Base-by-base conservation (phyloP, 2,888 invertebrate species). In the Tinea trinotella region DNA sequence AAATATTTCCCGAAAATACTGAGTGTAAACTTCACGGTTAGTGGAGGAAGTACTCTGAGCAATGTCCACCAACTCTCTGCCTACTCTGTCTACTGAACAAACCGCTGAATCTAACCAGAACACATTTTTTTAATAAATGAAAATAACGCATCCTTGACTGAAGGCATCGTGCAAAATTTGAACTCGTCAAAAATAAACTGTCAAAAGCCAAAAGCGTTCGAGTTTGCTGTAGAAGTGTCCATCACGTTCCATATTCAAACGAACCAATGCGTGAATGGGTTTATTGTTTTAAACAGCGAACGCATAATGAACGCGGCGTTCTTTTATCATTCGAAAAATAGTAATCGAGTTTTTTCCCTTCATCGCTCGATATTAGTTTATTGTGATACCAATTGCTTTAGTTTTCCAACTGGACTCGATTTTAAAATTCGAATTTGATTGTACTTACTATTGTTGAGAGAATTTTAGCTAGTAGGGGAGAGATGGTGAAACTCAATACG, bases 301-400 rank as follows among this genome's bases (percentile, higher is more conserved):
- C 70, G 68, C 70, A 76, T 76, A 77, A 80, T 78, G 72, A 76
- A 74, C 68, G 67, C 67, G 64, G 67, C 67, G 67, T 74, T 70
- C 64, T 64, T 74, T 74, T 74, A 71, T 67, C 60, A 62, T n/a
- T n/a, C n/a, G n/a, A n/a, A n/a, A 67, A 77, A 76, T 78, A 18
- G 78, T 80, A 78, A 82, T 83, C 76, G 80, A 71, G 70, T 67
- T 78, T 74, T 81, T 80, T 79, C 83, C 78, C 80, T 80, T 80
- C 81, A 82, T 68, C 67, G 58, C 57, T 55, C 58, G 67, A 73
- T n/a, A n/a, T 73, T 63, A 65, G 64, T 60, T 60, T 61, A n/a
- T 68, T 62, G 53, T 58, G 61, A 60, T 64, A 61, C 58, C 59
- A 67, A 68, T 64, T 63, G 64, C 62, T 64, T 67, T 68, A 67